These are phyloP conservation scores for Odontothrips loti DNA, from an alignment of 2,888 invertebrate genomes.

Conservation along the genomic window DNA sequence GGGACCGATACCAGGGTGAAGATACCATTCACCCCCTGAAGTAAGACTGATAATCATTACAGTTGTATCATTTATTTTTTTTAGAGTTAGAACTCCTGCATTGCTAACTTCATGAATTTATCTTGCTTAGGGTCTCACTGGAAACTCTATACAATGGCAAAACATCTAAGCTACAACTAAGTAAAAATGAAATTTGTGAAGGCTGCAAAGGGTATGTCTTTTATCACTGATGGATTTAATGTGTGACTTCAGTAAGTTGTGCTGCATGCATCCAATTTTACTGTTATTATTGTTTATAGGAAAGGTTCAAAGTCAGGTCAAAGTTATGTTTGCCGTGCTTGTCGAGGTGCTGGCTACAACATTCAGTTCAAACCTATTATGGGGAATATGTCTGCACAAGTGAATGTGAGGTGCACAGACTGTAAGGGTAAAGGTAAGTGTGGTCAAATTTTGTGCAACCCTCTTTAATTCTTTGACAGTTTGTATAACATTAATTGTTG, in stretches of 20 bases:
- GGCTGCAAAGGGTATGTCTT: constrained; percentile 64
- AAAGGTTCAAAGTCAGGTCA: constrained; percentile 66
- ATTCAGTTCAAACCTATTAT: constrained; percentile 44
- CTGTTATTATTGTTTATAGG: constrained; percentile 41
- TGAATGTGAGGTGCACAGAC: constrained; percentile 44
- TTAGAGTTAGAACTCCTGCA: neutral
- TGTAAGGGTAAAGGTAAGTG: constrained; percentile 49
- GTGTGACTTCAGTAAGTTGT: neutral
- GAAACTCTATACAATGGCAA: constrained; percentile 91
- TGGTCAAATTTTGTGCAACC: too few species aligned
- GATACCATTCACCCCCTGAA: constrained; percentile 78
- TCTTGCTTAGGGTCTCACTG: constrained; percentile 62
- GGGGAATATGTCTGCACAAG: constrained; percentile 42
- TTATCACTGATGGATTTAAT: neutral
- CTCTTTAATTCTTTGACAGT: too few species aligned
- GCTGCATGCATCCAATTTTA: neutral
- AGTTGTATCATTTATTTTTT: neutral
- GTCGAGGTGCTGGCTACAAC: constrained; percentile 74
- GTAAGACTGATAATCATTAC: constrained; percentile 44
- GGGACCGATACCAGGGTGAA: constrained; percentile 61
- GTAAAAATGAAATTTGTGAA: constrained; percentile 75
- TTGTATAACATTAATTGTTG: too few species aligned
- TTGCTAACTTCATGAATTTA: constrained; percentile 23
- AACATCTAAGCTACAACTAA: constrained; percentile 73
- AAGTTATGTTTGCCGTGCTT: constrained; percentile 63